Conservation (phyloP, 1,140 invertebrate species). For the Caerostris extrusa region DNA sequence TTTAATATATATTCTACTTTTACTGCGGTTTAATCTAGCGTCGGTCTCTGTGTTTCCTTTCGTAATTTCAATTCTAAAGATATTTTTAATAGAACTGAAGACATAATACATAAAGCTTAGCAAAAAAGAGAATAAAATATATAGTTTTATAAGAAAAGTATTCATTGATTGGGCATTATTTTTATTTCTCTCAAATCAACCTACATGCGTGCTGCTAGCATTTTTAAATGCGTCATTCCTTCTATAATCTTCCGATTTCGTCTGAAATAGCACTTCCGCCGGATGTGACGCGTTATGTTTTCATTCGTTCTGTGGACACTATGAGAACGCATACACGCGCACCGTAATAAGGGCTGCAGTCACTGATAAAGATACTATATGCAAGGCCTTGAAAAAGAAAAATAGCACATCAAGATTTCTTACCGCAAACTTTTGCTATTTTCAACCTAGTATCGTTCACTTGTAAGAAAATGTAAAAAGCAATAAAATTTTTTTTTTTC, state of each 20-base stretch:
- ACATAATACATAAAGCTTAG: not conserved
- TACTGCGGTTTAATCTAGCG: too few relatives aligned
- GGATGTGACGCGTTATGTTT: not conserved
- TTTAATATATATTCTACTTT: too few relatives aligned
- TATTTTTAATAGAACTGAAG: too few relatives aligned
- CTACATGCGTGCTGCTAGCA: not conserved
- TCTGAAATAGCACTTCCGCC: constrained; percentile 15
- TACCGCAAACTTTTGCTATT: not conserved
- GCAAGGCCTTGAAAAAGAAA: not conserved
- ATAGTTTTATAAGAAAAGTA: not conserved
- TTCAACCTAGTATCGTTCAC: not conserved
- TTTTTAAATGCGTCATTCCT: not conserved
- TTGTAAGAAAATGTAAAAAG: too few relatives aligned
- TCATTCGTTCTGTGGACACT: not conserved
- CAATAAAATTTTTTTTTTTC: not conserved
- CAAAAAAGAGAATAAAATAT: not conserved
- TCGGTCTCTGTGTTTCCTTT: too few relatives aligned
- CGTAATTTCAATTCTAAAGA: too few relatives aligned
- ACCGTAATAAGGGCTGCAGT: not conserved
- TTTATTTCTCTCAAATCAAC: not conserved
- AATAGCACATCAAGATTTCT: not conserved
- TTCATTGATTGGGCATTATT: not conserved
- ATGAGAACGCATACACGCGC: not conserved
- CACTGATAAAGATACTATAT: not conserved
- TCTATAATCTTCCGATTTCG: not conserved